Percentiles rank a stretch among this genome's conserved stretches.
Evolutionary conservation across 1,140 invertebrate genomes (phyloP).

Genomic region (Hycleus cichorii): DNA sequence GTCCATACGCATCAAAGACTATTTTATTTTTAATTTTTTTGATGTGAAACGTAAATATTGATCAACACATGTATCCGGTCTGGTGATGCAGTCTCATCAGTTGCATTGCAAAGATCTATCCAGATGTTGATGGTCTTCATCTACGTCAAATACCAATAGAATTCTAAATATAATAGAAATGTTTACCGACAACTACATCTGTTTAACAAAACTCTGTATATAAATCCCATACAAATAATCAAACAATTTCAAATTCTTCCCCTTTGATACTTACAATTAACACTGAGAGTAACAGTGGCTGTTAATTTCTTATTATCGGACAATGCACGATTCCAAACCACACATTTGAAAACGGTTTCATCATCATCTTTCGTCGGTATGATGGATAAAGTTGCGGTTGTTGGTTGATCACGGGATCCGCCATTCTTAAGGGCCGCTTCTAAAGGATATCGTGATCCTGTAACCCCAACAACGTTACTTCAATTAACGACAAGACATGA

Average conservation of each 20-base stretch:
- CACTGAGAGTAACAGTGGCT: slow-evolving; percentile 68
- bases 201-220: not conserved
- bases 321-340: slow-evolving; percentile 83
- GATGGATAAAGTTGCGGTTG: slow-evolving; percentile 63
- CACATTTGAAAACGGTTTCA: slow-evolving; percentile 70
- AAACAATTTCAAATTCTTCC: not conserved
- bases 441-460: slow-evolving; percentile 54
- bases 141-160: too few species aligned
- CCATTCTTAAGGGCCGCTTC: slow-evolving; percentile 59
- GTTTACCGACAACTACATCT: slow-evolving; percentile 7
- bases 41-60: too few species aligned
- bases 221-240: not conserved
- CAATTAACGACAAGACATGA: too few species aligned
- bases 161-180: not conserved
- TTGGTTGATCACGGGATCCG: slow-evolving; percentile 60
- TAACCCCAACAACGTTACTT: not conserved
- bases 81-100: too few species aligned
- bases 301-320: slow-evolving; percentile 69
- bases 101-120: too few species aligned
- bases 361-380: slow-evolving; percentile 77
- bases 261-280: slow-evolving; percentile 71
- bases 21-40: too few species aligned
- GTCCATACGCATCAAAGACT: too few species aligned
- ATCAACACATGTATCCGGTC: too few species aligned
- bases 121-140: too few species aligned